These are phyloP conservation scores for Macrobrachium rosenbergii DNA, from an alignment of 1,140 invertebrate species.

Conservation along the genomic window DNA sequence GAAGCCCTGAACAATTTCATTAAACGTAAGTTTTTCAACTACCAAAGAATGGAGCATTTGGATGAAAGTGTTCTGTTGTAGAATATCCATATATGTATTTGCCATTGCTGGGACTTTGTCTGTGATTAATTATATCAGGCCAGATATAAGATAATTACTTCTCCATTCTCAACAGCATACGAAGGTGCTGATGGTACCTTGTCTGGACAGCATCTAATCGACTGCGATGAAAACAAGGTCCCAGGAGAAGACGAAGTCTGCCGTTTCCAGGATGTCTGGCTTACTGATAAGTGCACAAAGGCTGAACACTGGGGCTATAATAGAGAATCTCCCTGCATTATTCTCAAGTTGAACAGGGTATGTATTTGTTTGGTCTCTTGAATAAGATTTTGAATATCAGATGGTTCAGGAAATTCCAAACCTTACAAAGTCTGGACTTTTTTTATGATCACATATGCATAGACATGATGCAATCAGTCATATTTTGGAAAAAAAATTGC, in stretches of 20 bases:
- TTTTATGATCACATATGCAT: no score
- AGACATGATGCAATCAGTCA: no score
- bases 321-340: conserved; percentile 83
- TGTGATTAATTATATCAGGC: not conserved
- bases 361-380: conserved; percentile 63
- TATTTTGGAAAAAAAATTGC: no score
- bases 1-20: conserved; percentile 73
- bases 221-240: conserved; percentile 77
- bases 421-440: no score
- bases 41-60: no score
- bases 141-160: not conserved
- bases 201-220: conserved; percentile 69
- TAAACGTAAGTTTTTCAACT: conserved; percentile 75
- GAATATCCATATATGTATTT: not conserved
- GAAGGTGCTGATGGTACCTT: conserved; percentile 74
- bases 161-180: conserved; percentile 75
- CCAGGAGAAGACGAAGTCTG: conserved; percentile 80
- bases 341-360: conserved; percentile 88
- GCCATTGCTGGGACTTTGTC: not conserved
- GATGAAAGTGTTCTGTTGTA: not conserved
- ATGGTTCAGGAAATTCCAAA: no score
- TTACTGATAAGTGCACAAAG: conserved; percentile 78
- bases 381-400: no score
- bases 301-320: conserved; percentile 82
- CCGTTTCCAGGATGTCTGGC: conserved; percentile 75